Evolutionary conservation across 1,140 invertebrate genomes (phyloP).

Genomic region (Zaprionus vittiger): DNA sequence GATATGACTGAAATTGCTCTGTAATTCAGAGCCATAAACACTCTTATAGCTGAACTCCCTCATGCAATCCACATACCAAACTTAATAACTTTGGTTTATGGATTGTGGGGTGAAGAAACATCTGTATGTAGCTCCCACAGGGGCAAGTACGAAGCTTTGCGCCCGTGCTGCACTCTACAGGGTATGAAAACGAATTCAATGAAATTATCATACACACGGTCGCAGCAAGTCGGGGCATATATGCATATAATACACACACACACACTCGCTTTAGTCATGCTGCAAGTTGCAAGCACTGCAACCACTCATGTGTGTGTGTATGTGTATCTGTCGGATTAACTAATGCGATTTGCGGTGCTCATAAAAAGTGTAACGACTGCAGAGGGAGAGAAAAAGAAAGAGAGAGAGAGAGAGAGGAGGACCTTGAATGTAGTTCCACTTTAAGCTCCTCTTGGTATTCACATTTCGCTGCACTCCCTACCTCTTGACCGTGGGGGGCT

Average conservation of each 20-base stretch:
- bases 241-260: slow-evolving; percentile 11
- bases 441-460: slow-evolving; percentile 24
- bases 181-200: slow-evolving; percentile 63
- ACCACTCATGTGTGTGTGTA: slow-evolving; percentile 32
- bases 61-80: background rate
- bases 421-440: slow-evolving; percentile 42
- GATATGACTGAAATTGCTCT: background rate
- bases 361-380: slow-evolving; percentile 78
- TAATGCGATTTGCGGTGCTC: slow-evolving; percentile 78
- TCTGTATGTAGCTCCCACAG: background rate
- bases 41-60: background rate
- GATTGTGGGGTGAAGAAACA: background rate
- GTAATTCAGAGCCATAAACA: background rate
- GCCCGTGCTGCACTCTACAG: slow-evolving; percentile 8
- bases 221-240: background rate
- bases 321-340: slow-evolving; percentile 76
- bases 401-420: slow-evolving; percentile 17
- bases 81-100: background rate
- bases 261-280: slow-evolving; percentile 33
- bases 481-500: slow-evolving; percentile 59
- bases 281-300: slow-evolving; percentile 24
- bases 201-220: slow-evolving; percentile 72
- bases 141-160: background rate
- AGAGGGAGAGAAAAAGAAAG: slow-evolving; percentile 28
- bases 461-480: slow-evolving; percentile 40